Base-by-base conservation (phyloP, 2,113 vertebrate genomes). In the Chlorocebus sabaeus region DNA sequence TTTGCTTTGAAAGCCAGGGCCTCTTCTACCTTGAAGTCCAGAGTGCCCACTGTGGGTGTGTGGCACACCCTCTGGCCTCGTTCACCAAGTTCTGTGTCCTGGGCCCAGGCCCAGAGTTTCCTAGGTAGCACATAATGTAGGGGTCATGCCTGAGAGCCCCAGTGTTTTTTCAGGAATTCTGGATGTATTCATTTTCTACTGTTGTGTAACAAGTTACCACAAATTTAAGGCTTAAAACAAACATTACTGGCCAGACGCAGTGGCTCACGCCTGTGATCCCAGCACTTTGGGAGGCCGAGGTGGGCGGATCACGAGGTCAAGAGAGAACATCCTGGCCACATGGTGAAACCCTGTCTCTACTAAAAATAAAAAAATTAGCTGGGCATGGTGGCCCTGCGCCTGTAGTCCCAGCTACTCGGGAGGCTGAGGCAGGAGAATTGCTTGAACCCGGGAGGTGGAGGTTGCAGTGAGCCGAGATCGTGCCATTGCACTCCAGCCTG, bases 91-190 rank as follows among this genome's bases (percentile, higher is more conserved):
- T 85, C 35, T n/a, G 78, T 76, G 59, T 76, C 83, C 38, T 35
- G 43, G n/a, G 32, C 50, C 40, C 68, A 40, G 80, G n/a, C 72
- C 64, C 61, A 43, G 45, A 12, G 7, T 45, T 87, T 55, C 78
- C 55, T 88, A 59, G 30, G 1, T 82, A 43, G 73, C 48, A 13
- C 22, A 25, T 75, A 23, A 87, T 35, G 6, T 22, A n/a, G 70
- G 10, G 9, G 22, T 76, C 59, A 35, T 59, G n/a, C 67, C 50
- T 45, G 43, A 84, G 59, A 59, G 9, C 14, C 38, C 6, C 12
- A 30, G 17, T 32, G 25, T 87, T 92, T 95, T 48, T 90, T 57
- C 67, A 61, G 64, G n/a, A 95, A 91, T 96, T 84, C 72, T 76
- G 20, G 30, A 13, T 70, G 8, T 57, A 38, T 81, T 92, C 1